Evolutionary conservation across 2,797 vertebrate genomes (phyloP), one percentile per base, ranked within the genome.

Genomic region (Merluccius polli): DNA sequence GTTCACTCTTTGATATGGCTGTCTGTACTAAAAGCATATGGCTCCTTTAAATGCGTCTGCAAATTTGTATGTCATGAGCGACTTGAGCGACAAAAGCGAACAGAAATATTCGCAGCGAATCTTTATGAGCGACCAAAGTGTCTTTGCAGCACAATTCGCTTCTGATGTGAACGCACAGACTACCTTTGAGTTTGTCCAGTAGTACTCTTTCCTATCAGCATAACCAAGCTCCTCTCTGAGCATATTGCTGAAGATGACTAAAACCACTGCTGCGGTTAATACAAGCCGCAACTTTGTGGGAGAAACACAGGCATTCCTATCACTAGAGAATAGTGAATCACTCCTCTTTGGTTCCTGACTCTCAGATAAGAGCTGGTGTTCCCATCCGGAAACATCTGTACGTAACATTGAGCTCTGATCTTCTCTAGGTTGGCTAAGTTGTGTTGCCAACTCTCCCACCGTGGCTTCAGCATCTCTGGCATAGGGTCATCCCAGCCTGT

Each of bases 281-380:
- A 13, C 12, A 41, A 41, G 74, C 15, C 77, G 74, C 72, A 79
- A n/a, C 16, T 79, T 76, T 33, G 48, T 67, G 2, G 80, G 74
- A 73, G 77, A 33, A 27, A 76, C 80, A 32, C 70, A 12, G 10
- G 33, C 33, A 38, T 71, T 38, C 67, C 74, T 16, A 76, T 70
- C 1, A 70, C 71, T 21, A 83, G 52, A 16, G 74, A 29, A 73
- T 69, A 78, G 32, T 78, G 38, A 36, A 78, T 31, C 12, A 77
- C 32, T 77, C 41, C 75, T 7, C 44, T 36, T 52, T 74, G 29
- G 36, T 70, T 68, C 5, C 16, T n/a, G 15, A 72, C 35, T 74
- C 71, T 68, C 73, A 77, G 48, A 18, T 75, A 75, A 8, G 73
- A 67, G 67, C 30, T 32, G 27, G 36, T 35, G 0, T 15, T 27